Percentiles rank a stretch among this genome's conserved stretches.
Evolutionary conservation across 2,113 vertebrate genomes (phyloP).

Genomic region (Lagopus leucura): DNA sequence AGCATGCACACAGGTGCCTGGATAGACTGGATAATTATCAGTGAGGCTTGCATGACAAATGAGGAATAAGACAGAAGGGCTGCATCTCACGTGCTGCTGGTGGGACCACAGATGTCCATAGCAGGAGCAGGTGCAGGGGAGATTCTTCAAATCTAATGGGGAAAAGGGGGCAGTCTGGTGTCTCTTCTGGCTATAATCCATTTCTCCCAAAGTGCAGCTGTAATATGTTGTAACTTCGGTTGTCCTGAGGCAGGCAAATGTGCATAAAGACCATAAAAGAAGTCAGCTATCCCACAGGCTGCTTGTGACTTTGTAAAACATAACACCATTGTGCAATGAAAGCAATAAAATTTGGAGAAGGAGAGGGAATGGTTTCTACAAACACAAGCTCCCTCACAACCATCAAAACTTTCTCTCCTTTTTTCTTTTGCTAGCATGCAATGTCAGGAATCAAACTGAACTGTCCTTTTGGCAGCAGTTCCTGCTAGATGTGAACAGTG

Average conservation of each 20-base stretch:
- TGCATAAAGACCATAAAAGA: background rate
- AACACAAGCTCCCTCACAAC: background rate
- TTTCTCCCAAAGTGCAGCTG: background rate
- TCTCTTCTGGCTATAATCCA: background rate
- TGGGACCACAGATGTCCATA: background rate
- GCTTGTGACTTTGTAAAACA: background rate
- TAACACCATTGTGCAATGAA: background rate
- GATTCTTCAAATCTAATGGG: background rate
- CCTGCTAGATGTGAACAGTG: conserved; percentile 7
- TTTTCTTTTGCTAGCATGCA: background rate
- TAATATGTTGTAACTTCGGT: background rate
- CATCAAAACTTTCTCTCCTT: background rate
- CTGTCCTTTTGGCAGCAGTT: background rate
- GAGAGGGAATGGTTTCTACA: background rate
- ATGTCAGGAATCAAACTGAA: conserved; percentile 30
- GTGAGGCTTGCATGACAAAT: background rate
- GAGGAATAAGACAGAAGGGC: background rate
- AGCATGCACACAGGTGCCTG: background rate
- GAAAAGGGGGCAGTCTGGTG: background rate
- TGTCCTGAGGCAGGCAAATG: background rate
- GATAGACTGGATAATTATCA: background rate
- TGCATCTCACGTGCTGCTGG: background rate
- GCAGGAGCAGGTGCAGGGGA: background rate
- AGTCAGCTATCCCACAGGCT: background rate
- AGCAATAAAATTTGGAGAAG: background rate